Evolutionary conservation across 2,888 invertebrate genomes (phyloP).

Genomic region (Girardia tigrina): DNA sequence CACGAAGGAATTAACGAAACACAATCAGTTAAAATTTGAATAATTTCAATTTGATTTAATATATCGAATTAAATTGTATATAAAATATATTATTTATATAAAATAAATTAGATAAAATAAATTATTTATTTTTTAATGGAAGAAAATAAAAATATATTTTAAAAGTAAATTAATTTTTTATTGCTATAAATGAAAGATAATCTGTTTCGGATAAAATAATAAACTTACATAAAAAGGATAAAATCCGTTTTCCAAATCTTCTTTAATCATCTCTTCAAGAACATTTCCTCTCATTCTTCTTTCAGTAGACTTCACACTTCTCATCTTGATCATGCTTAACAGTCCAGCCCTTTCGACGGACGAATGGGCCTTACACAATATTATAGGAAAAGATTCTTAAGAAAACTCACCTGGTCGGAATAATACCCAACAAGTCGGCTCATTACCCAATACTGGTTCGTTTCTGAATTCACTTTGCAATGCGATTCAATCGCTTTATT

Average conservation of each 20-base stretch:
- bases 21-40: too few relatives aligned
- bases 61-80: too few relatives aligned
- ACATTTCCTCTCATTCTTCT: slow-evolving; percentile 53
- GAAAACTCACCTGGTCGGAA: slow-evolving; percentile 58
- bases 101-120: too few relatives aligned
- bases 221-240: slow-evolving; percentile 37
- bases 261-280: slow-evolving; percentile 34
- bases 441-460: slow-evolving; percentile 58
- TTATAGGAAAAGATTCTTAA: slow-evolving; percentile 21
- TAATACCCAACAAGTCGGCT: slow-evolving; percentile 62
- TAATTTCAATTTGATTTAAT: too few relatives aligned
- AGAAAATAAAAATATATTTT: too few relatives aligned
- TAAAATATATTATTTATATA: too few relatives aligned
- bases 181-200: too few relatives aligned
- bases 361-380: slow-evolving; percentile 37
- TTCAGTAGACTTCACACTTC: slow-evolving; percentile 59
- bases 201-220: too few relatives aligned
- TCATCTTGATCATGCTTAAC: slow-evolving; percentile 63
- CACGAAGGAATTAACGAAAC: too few relatives aligned
- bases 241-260: slow-evolving; percentile 35
- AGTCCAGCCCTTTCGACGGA: slow-evolving; percentile 38
- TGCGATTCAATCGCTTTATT: slow-evolving; percentile 58
- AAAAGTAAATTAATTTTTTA: too few relatives aligned
- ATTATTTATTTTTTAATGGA: too few relatives aligned
- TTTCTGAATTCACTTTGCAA: slow-evolving; percentile 52